A percentile compares a stretch with the other conserved stretches of the same genome.
Evolutionary conservation across 2,888 invertebrate genomes (phyloP).

Genomic region (Dorcus hopei): DNA sequence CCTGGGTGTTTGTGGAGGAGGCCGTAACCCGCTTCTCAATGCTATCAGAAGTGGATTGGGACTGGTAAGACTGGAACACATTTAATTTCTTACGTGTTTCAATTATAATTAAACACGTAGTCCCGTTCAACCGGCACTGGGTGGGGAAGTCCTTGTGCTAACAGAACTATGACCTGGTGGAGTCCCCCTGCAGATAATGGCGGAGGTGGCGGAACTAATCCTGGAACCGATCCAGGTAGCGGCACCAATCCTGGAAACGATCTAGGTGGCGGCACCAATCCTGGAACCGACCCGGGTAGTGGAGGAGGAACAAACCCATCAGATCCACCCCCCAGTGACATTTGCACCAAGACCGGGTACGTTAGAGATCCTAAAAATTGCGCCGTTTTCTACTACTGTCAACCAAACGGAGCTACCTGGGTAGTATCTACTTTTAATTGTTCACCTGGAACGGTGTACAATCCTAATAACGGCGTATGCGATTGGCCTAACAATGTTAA

Average conservation of each 20-base stretch:
- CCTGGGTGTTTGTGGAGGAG: slow-evolving; percentile 59
- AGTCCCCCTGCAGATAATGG: not conserved
- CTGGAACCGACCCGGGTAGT: not conserved
- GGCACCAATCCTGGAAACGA: slow-evolving; percentile 28
- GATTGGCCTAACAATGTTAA: slow-evolving; percentile 42
- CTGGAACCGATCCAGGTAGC: slow-evolving; percentile 29
- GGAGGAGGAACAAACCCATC: not conserved
- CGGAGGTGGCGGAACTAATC: not conserved
- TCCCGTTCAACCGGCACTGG: no score
- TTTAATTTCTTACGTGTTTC: no score
- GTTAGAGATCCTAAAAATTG: slow-evolving; percentile 48
- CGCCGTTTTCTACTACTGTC: slow-evolving; percentile 49
- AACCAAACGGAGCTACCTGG: slow-evolving; percentile 28
- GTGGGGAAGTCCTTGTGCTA: not conserved
- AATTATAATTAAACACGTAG: no score
- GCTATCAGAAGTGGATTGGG: slow-evolving; percentile 51
- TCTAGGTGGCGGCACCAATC: not conserved
- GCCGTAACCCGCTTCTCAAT: slow-evolving; percentile 55
- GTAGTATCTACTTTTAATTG: slow-evolving; percentile 40
- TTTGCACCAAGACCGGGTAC: slow-evolving; percentile 40
- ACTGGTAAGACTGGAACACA: not conserved
- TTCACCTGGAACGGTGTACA: slow-evolving; percentile 44
- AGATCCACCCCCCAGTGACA: not conserved
- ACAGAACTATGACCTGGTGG: not conserved
- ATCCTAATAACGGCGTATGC: slow-evolving; percentile 35